Evolutionary conservation across 2,888 invertebrate genomes (phyloP).

Genomic region (Thymelicus acteon): DNA sequence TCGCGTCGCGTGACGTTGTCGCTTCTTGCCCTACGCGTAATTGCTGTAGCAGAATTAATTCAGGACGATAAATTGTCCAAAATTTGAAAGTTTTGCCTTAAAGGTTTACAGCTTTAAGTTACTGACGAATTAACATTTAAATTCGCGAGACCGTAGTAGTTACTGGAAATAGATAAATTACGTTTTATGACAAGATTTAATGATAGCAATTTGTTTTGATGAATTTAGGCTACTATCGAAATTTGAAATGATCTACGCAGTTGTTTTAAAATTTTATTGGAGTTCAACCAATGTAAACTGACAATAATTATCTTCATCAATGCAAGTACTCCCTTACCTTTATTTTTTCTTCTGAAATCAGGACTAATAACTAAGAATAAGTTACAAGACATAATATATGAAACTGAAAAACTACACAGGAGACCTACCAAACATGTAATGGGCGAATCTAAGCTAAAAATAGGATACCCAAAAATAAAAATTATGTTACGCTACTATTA

Average conservation of each 20-base stretch:
- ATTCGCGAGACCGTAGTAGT: slow-evolving; percentile 19
- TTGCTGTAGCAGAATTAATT: slow-evolving; percentile 35
- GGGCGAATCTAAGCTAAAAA: no score
- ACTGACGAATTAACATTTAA: slow-evolving; percentile 20
- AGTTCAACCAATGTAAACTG: no score
- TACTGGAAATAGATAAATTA: slow-evolving; percentile 14
- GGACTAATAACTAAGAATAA: no score
- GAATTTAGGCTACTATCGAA: background rate
- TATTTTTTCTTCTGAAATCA: no score
- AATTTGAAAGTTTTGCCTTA: slow-evolving; percentile 21
- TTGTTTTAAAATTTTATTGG: background rate
- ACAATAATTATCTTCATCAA: background rate
- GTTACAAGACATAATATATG: no score
- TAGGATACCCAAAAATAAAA: no score
- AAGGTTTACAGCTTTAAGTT: slow-evolving; percentile 21
- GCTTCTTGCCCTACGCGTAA: slow-evolving; percentile 30
- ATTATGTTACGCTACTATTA: no score
- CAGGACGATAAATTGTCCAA: slow-evolving; percentile 29
- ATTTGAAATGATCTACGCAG: background rate
- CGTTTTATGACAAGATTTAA: slow-evolving; percentile 14
- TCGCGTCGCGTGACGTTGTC: slow-evolving; percentile 35
- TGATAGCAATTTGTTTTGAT: background rate
- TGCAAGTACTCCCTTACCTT: no score
- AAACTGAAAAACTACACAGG: no score
- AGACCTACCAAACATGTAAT: no score